phyloP scores from a whole-genome alignment of 2,888 invertebrate genomes.

The Alviniconcha strummeri region DNA sequence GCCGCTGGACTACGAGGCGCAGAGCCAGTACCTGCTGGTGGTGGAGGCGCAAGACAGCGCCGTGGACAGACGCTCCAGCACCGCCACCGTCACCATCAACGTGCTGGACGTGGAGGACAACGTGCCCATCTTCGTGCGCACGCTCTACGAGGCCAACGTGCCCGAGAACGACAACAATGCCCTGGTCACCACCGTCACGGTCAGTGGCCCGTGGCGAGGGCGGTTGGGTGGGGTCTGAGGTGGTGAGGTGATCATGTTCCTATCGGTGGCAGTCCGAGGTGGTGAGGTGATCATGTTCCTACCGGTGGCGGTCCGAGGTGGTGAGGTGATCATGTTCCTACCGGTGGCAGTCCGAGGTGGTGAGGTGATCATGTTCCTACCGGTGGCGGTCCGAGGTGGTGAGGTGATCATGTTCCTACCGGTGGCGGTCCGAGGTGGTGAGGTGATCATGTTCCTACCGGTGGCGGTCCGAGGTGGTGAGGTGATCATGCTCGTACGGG shows the following conservation, averaged over 20 bases:
- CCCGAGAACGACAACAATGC: conserved; percentile 46
- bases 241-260: background rate
- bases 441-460: background rate
- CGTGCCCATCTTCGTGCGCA: conserved; percentile 60
- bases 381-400: background rate
- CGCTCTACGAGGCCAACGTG: conserved; percentile 49
- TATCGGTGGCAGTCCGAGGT: too few relatives aligned
- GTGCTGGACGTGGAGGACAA: conserved; percentile 64
- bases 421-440: background rate
- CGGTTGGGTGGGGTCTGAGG: background rate
- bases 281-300: background rate
- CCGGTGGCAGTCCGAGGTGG: too few relatives aligned
- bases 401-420: background rate
- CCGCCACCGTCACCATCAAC: conserved; percentile 57
- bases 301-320: background rate
- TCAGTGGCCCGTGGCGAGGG: conserved; percentile 28
- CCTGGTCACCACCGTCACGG: conserved; percentile 45
- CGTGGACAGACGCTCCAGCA: conserved; percentile 50
- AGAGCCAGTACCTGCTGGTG: conserved; percentile 45
- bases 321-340: background rate
- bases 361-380: background rate
- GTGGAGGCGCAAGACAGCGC: conserved; percentile 55
- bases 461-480: background rate
- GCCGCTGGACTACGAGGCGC: conserved; percentile 54
- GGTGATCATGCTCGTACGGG: background rate